Evolutionary conservation across 2,797 vertebrate genomes (phyloP).

Genomic region (Mareca strepera): DNA sequence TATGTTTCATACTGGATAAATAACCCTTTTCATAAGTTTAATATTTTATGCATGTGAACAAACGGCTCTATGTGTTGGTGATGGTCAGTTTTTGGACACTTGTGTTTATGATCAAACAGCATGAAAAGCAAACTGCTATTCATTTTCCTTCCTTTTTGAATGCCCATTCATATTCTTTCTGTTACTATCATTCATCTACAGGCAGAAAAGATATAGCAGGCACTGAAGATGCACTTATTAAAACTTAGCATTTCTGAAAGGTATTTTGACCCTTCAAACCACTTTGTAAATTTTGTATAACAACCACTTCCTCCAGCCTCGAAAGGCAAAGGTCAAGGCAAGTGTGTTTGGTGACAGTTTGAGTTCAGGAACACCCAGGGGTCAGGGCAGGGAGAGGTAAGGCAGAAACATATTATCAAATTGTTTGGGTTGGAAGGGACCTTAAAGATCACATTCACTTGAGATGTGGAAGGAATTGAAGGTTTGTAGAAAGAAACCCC

Average conservation of each 20-base stretch:
- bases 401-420: neutral
- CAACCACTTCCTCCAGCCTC: neutral
- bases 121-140: neutral
- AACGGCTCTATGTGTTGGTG: neutral
- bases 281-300: neutral
- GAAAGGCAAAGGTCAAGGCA: neutral
- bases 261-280: neutral
- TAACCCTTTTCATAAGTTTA: constrained; percentile 33
- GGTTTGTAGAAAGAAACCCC: neutral
- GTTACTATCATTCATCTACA: neutral
- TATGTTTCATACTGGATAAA: constrained; percentile 33
- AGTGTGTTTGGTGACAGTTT: neutral
- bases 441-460: neutral
- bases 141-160: neutral
- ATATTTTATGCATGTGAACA: constrained; percentile 20
- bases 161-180: neutral
- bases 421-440: neutral
- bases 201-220: neutral
- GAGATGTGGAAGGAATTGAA: neutral
- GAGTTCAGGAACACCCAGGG: neutral
- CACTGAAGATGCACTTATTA: neutral
- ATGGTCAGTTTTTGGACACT: neutral
- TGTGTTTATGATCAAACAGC: neutral
- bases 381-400: neutral
- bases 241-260: neutral